phyloP scores from a whole-genome alignment of 2,113 vertebrate genomes.

The Oncorhynchus masou region DNA sequence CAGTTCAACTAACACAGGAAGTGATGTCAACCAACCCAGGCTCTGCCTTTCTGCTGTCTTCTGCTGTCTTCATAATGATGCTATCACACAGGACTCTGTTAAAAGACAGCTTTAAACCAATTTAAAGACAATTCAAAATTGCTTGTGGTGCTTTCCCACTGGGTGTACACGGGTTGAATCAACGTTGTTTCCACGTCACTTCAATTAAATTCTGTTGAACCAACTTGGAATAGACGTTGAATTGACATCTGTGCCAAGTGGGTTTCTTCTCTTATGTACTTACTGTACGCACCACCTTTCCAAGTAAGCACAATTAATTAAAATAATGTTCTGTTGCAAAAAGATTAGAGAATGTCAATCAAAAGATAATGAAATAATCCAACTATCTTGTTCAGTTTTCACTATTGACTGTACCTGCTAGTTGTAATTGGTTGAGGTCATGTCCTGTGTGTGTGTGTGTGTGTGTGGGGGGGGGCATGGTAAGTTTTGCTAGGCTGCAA shows the following conservation, averaged over 20 bases:
- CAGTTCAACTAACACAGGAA: conserved; percentile 31
- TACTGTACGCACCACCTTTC: no score
- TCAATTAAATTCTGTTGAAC: neutral
- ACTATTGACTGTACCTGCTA: conserved; percentile 1
- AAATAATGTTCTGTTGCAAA: neutral
- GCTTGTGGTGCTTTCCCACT: neutral
- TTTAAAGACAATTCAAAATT: neutral
- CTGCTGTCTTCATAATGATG: conserved; percentile 10
- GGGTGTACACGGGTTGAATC: no score
- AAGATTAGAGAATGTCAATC: neutral
- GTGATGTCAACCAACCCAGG: conserved; percentile 28
- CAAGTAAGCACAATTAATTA: no score
- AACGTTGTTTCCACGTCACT: neutral
- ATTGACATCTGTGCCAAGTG: no score
- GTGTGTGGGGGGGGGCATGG: neutral
- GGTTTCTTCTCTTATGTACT: no score
- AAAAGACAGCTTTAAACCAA: neutral
- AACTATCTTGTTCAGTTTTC: neutral
- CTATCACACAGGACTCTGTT: neutral
- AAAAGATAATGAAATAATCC: neutral
- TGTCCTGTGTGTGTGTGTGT: neutral
- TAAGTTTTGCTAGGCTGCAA: conserved; percentile 12
- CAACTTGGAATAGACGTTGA: no score
- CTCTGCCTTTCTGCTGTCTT: neutral
- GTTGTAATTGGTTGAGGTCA: conserved; percentile 2